Base-by-base conservation (phyloP, 2,797 vertebrate genomes). In the Parambassis ranga region DNA sequence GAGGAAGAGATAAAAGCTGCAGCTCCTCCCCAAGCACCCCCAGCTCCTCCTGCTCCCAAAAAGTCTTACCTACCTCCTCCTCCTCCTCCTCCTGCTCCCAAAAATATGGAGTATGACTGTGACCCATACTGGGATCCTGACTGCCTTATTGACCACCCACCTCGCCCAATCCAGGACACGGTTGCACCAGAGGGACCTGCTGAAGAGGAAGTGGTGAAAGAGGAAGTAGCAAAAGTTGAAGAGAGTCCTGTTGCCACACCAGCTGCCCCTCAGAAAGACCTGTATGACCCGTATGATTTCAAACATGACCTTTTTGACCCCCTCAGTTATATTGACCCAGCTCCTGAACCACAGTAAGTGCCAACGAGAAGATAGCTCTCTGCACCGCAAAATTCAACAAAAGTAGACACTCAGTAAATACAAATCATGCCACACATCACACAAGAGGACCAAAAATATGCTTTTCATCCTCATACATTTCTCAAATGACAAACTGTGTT, bases 121-220 rank as follows among this genome's bases (percentile, higher is more conserved):
- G 86, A 93, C 75, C 91, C 92, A 0, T 91, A 91, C 86, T 93
- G 91, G 90, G 92, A 93, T 28, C 91, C 92, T 0, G 90, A 92
- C 88, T 93, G 92, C 76, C 83, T 92, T 59, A 77, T 91, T 1
- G 90, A 92, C 62, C 81, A 87, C 50, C 90, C 86, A 27, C 90
- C 87, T 2, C 81, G 59, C 7, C 80, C 77, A 8, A 32, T 84
- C 9, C 61, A 66, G 61, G 63, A 71, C 51, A 66, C 50, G 3
- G 1, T 51, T 0, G 28, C 62, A 16, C 49, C 71, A 14, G 60
- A 46, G 15, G 53, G 49, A 7, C 64, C 62, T 4, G 71, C 47
- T 23, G 70, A 80, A 32, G 80, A 81, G 41, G 75, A 55, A 23
- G 68, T 28, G 16, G 65, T 55, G 13, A 67, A 77, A 33, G 65